Evolutionary conservation across 2,113 vertebrate genomes (phyloP).

Genomic region (Otus sunia): DNA sequence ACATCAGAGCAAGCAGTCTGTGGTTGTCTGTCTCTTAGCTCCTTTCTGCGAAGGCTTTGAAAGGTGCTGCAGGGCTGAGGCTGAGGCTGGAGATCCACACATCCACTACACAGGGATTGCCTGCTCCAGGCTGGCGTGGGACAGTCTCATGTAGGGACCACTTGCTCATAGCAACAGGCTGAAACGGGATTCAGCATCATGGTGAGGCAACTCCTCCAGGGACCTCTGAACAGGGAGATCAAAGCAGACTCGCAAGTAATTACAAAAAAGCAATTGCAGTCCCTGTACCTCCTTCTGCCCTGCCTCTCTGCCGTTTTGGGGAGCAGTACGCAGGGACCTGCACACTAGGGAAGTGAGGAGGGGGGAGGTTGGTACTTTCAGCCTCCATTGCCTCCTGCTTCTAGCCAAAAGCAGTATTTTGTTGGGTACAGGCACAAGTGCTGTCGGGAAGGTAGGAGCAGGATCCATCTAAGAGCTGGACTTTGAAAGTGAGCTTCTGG

Average conservation of each 20-base stretch:
- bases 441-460: not conserved
- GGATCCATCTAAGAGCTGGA: not conserved
- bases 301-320: not conserved
- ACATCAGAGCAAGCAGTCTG: not conserved
- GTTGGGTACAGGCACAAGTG: not conserved
- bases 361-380: not conserved
- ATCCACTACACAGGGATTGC: not conserved
- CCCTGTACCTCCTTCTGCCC: not conserved
- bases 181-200: not conserved
- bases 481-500: not conserved
- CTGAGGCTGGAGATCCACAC: not conserved
- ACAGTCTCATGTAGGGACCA: not conserved
- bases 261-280: not conserved
- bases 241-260: not conserved
- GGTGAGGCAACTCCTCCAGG: not conserved
- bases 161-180: not conserved
- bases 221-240: not conserved
- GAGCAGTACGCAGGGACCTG: not conserved
- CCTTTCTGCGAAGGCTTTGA: not conserved
- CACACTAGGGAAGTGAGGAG: rapidly evolving
- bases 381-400: not conserved
- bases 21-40: not conserved
- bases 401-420: not conserved
- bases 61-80: not conserved
- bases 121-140: not conserved